Evolutionary conservation across 2,797 vertebrate species (phyloP).

Genomic region (Fringilla coelebs): DNA sequence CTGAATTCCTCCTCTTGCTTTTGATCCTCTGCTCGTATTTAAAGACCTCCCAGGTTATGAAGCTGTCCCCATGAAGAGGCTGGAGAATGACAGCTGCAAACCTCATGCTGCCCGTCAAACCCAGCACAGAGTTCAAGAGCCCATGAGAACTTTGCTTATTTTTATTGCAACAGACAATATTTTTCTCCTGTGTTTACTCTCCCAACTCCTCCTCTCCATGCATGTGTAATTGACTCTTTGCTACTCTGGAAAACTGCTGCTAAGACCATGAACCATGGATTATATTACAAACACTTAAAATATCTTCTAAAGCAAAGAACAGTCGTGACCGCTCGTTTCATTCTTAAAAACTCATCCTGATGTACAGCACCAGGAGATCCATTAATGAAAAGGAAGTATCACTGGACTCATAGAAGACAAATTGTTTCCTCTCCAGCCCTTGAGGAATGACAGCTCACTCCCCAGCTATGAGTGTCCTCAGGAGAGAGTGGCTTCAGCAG

Average conservation of each 20-base stretch:
- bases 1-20: not conserved
- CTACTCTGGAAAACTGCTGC: not conserved
- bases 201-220: not conserved
- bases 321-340: not conserved
- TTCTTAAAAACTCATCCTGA: not conserved
- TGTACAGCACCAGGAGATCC: not conserved
- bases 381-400: not conserved
- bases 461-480: not conserved
- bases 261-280: not conserved
- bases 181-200: not conserved
- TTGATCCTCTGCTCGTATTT: conserved; percentile 24
- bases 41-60: conserved; percentile 17
- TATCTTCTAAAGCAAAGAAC: not conserved
- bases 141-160: not conserved
- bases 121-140: not conserved
- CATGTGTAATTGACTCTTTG: not conserved
- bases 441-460: not conserved
- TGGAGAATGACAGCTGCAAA: conserved; percentile 28
- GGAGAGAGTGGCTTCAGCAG: not conserved
- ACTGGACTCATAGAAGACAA: not conserved
- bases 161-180: not conserved
- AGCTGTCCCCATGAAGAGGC: not conserved
- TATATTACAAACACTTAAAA: not conserved
- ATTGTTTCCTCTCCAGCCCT: not conserved
- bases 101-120: not conserved